phyloP scores from a whole-genome alignment of 2,797 vertebrate species.

The Caiman crocodilus region DNA sequence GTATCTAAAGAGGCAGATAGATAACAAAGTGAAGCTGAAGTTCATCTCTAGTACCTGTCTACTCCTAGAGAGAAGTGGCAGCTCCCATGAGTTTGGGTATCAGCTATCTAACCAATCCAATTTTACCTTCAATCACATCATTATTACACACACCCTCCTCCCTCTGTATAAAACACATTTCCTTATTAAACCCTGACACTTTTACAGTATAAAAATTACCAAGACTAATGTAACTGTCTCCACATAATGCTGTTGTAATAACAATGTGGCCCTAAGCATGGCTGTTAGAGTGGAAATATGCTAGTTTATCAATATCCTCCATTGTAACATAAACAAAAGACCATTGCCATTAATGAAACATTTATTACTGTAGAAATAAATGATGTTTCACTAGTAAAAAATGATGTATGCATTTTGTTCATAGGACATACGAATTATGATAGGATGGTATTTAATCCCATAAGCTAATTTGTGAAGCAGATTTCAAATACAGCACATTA shows the following conservation, averaged over 20 bases:
- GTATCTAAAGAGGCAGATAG: no score
- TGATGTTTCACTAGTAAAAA: background rate
- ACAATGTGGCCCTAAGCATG: conserved; percentile 63
- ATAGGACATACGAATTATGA: background rate
- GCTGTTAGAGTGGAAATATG: conserved; percentile 61
- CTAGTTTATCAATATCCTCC: conserved; percentile 56
- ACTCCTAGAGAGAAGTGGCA: conserved; percentile 62
- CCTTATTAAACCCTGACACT: conserved; percentile 75
- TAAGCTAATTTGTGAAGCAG: background rate
- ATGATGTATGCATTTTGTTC: background rate
- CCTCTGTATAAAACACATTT: conserved; percentile 73
- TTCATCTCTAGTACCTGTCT: conserved; percentile 53
- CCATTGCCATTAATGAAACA: conserved; percentile 11
- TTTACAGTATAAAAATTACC: conserved; percentile 75
- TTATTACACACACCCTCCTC: conserved; percentile 74
- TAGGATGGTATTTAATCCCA: background rate
- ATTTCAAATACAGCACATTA: background rate
- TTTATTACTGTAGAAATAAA: conserved; percentile 19
- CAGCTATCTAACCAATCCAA: conserved; percentile 71
- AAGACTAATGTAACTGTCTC: conserved; percentile 74
- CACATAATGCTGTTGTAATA: conserved; percentile 73
- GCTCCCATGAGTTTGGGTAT: conserved; percentile 43
- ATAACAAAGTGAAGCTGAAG: background rate
- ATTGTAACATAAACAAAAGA: background rate
- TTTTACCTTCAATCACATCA: conserved; percentile 74